These are phyloP conservation scores for Dysidea cf. avara DNA, from an alignment of 37 sponge, comb jelly and placozoan species.

Conservation along the genomic window DNA sequence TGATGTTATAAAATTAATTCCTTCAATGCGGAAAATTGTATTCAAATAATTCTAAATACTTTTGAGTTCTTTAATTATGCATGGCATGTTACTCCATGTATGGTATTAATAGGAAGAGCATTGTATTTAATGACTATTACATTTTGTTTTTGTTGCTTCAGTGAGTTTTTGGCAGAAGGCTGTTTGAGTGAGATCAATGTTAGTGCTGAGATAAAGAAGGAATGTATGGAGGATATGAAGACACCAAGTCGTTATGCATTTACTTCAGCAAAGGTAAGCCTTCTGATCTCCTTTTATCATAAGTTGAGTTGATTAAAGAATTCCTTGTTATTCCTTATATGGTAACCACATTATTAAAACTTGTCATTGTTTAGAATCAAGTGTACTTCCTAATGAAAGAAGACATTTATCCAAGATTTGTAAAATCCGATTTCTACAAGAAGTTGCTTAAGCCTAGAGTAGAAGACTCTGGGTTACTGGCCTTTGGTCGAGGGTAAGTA, in stretches of 20 bases:
- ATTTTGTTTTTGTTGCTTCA: neutral
- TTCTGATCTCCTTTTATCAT: neutral
- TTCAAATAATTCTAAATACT: neutral
- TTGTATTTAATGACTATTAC: neutral
- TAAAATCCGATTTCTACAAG: slow-evolving; percentile 58
- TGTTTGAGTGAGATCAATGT: slow-evolving; percentile 69
- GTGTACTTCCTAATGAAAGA: slow-evolving; percentile 85
- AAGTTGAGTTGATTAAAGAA: no score
- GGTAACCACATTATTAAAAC: neutral
- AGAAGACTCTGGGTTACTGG: neutral
- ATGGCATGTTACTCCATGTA: neutral
- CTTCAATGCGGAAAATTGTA: neutral
- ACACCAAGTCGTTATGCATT: slow-evolving; percentile 59
- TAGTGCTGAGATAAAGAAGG: slow-evolving; percentile 55
- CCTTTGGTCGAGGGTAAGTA: slow-evolving; percentile 32
- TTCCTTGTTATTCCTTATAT: neutral
- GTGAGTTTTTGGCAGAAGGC: slow-evolving; percentile 65
- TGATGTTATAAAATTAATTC: no score
- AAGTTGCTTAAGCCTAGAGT: slow-evolving; percentile 15
- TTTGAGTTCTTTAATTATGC: neutral
- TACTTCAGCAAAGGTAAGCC: slow-evolving; percentile 51
- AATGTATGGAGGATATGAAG: slow-evolving; percentile 33
- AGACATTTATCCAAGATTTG: slow-evolving; percentile 85
- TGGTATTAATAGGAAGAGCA: neutral
- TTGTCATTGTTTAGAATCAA: slow-evolving; percentile 41